Evolutionary conservation across 2,888 invertebrate genomes (phyloP).

Genomic region (Tipula vernalis): DNA sequence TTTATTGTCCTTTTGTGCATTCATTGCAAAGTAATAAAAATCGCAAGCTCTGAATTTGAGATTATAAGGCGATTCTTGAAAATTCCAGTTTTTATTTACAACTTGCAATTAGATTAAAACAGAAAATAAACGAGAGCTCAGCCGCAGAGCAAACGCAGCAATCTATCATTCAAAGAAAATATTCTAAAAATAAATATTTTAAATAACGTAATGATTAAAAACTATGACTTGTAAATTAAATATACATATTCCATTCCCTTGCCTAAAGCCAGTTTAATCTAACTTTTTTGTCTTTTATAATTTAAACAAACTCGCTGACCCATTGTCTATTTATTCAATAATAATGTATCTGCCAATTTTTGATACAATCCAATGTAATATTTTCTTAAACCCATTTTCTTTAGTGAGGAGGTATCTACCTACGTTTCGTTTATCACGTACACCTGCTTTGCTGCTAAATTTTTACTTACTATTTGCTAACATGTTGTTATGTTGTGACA

Average conservation of each 20-base stretch:
- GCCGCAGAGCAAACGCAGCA: neutral
- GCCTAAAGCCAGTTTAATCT: neutral
- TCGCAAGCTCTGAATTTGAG: neutral
- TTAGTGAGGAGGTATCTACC: neutral
- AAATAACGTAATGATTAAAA: neutral
- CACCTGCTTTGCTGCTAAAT: neutral
- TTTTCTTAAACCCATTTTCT: neutral
- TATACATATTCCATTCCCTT: neutral
- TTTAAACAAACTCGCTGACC: neutral
- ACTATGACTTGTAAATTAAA: neutral
- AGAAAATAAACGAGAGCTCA: neutral
- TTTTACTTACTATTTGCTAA: neutral
- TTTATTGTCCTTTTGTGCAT: neutral
- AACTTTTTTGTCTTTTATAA: neutral
- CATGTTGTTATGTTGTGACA: neutral
- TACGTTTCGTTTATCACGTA: neutral
- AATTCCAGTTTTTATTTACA: neutral
- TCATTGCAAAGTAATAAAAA: neutral
- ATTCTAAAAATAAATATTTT: neutral
- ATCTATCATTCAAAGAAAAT: neutral
- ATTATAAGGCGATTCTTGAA: neutral
- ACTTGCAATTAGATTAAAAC: neutral
- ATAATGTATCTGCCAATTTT: neutral
- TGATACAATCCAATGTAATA: neutral
- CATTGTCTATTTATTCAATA: neutral